Conservation (phyloP, 1,140 invertebrate genomes). For the Nephila pilipes region DNA sequence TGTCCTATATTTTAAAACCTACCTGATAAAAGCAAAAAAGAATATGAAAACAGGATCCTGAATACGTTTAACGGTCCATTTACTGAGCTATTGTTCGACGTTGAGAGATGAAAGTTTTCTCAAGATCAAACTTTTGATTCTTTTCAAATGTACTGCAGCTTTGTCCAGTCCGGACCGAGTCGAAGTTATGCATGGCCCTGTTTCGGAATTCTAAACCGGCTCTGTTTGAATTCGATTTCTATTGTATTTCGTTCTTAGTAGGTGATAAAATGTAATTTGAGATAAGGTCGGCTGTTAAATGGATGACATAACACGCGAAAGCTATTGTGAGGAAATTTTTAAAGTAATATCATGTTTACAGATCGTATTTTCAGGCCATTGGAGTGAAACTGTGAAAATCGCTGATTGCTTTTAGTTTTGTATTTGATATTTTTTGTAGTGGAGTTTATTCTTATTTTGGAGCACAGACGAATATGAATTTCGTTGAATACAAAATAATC, state of each 20-base stretch:
- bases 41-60: background rate
- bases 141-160: background rate
- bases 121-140: background rate
- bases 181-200: background rate
- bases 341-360: background rate
- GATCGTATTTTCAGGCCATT: too few relatives aligned
- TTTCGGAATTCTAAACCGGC: background rate
- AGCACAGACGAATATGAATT: too few relatives aligned
- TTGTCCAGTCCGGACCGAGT: background rate
- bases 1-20: conserved; percentile 1
- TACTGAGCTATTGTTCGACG: conserved; percentile 1
- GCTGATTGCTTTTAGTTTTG: too few relatives aligned
- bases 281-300: background rate
- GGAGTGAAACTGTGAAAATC: too few relatives aligned
- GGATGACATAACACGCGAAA: background rate
- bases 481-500: too few relatives aligned
- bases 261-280: background rate
- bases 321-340: background rate
- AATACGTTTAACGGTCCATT: background rate
- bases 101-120: conserved; percentile 7
- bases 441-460: too few relatives aligned
- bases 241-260: background rate
- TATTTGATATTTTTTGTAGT: too few relatives aligned
- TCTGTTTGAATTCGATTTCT: conserved; percentile 1
- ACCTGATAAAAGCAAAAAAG: background rate